A percentile compares a stretch with the other conserved stretches of the same genome.
These are phyloP conservation scores for Empidonax traillii DNA, from an alignment of 2,113 vertebrate species.

Conservation along the genomic window DNA sequence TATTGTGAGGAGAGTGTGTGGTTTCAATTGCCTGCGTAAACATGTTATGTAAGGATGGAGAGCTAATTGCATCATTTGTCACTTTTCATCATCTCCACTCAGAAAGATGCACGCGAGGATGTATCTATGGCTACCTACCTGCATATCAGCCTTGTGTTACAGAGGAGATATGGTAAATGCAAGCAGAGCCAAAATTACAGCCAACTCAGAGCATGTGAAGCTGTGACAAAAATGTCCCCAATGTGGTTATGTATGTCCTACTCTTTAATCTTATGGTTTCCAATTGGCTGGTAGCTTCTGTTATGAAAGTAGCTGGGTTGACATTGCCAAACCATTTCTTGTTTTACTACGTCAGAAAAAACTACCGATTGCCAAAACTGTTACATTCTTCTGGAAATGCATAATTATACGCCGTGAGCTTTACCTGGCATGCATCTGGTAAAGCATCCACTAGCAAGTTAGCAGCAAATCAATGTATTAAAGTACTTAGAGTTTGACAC, in stretches of 20 bases:
- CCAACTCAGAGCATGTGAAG: background rate
- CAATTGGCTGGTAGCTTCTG: background rate
- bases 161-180: background rate
- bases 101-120: background rate
- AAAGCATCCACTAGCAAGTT: background rate
- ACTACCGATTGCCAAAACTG: fast-evolving
- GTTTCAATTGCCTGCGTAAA: conserved; percentile 56
- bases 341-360: background rate
- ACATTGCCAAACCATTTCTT: background rate
- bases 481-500: background rate
- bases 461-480: background rate
- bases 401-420: background rate
- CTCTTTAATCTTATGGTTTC: background rate
- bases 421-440: background rate
- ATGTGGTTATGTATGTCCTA: background rate
- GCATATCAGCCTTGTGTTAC: background rate
- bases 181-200: background rate
- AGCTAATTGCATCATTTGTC: conserved; percentile 49
- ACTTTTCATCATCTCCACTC: conserved; percentile 42
- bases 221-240: background rate
- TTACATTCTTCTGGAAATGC: background rate
- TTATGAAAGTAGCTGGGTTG: background rate
- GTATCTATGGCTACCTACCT: background rate
- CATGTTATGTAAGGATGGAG: conserved; percentile 52
- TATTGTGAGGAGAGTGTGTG: conserved; percentile 14